Base-by-base conservation (phyloP, 2,797 vertebrate species). In the Chelonia mydas region DNA sequence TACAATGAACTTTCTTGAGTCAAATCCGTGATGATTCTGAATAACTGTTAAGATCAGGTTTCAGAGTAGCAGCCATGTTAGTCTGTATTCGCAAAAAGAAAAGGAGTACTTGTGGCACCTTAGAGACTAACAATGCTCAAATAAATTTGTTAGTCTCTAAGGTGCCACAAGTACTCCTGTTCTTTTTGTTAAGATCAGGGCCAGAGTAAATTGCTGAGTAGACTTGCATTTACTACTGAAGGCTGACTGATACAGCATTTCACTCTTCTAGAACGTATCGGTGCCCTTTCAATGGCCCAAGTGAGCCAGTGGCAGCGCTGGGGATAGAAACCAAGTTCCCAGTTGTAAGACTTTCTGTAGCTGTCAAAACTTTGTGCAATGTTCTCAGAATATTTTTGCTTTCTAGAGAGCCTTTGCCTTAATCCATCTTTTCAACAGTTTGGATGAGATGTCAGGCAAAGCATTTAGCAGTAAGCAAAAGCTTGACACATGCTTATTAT, bases 241-340 rank as follows among this genome's bases (percentile, higher is more conserved):
- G 27, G 7, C 45, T 31, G 74, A 27, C 72, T 45, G 72, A 28
- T 47, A 1, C 13, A 31, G 45, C 25, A 28, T 16, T 28, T 31
- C 49, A 10, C 41, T 4, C 27, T 1, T 41, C 11, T 25, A 37
- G 37, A 37, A 41, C 3, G 25, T 72, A 41, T 31, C 27, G 0
- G 4, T 27, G 27, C 7, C 13, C 25, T 49, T 45, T 16, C 41
- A 47, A 28, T 15, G 2, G 74, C 74, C 74, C 74, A 49, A 31
- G 7, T 49, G 41, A 77, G 27, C 13, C 25, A 76, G 25, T 49
- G 45, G 45, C 45, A 13, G 72, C 25, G 5, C 72, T 47, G 41
- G 23, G 12, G 45, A 23, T 76, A 76, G 41, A 77, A 49, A 5
- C 45, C 27, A 28, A 41, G 25, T 77, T 45, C 13, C 7, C 45